Conservation (phyloP, 64 coral and sea anemone species). For the Porites australiensis region DNA sequence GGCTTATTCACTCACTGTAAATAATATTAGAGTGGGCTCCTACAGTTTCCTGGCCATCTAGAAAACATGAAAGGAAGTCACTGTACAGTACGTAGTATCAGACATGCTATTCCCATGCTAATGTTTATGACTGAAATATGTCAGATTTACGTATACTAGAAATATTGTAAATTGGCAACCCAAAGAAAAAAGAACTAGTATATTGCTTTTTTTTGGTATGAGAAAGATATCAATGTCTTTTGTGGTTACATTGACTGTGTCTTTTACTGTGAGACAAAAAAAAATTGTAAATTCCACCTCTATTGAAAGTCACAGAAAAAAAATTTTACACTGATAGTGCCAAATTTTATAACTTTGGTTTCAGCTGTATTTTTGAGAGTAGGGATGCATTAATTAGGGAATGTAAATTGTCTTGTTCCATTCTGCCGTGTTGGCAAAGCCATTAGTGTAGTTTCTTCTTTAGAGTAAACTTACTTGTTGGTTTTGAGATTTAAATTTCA, state of each 20-base stretch:
- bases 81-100: not conserved
- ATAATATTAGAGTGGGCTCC: too few relatives aligned
- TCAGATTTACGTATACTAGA: too few relatives aligned
- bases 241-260: not conserved
- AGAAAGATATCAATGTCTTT: not conserved
- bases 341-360: not conserved
- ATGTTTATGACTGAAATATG: not conserved
- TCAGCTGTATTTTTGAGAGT: not conserved
- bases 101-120: not conserved
- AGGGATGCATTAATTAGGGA: not conserved
- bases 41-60: not conserved
- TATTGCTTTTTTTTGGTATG: not conserved
- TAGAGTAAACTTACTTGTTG: not conserved
- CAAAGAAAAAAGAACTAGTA: too few relatives aligned
- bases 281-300: not conserved
- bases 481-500: not conserved
- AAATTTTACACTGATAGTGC: too few relatives aligned
- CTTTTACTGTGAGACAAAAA: not conserved
- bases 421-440: not conserved
- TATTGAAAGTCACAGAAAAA: too few relatives aligned
- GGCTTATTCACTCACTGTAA: too few relatives aligned
- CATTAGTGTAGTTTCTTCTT: slow-evolving; percentile 11
- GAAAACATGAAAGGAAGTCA: not conserved
- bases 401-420: not conserved
- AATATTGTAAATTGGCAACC: too few relatives aligned